These are phyloP conservation scores for Anser brachyrhynchus DNA, from an alignment of 2,113 vertebrate genomes.

Conservation along the genomic window DNA sequence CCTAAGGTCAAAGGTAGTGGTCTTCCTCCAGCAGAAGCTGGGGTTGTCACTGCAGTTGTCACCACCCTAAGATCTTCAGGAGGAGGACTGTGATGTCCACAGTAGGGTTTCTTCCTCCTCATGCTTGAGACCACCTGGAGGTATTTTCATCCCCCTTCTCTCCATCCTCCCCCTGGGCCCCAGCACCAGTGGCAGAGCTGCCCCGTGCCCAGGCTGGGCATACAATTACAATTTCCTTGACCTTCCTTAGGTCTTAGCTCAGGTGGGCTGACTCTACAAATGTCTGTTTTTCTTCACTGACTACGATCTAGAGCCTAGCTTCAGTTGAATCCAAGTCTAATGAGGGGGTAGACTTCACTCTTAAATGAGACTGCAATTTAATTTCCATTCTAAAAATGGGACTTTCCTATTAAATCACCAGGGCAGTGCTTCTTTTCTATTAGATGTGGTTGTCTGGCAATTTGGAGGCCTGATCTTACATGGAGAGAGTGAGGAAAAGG, in stretches of 20 bases:
- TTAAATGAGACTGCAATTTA: neutral
- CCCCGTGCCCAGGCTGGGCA: fast-evolving
- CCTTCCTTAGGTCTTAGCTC: neutral
- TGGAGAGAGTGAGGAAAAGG: neutral
- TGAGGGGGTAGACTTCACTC: neutral
- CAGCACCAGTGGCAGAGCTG: neutral
- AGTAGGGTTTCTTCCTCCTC: neutral
- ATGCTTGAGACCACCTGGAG: fast-evolving
- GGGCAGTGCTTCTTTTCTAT: neutral
- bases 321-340: neutral
- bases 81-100: neutral
- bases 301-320: neutral
- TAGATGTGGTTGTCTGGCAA: neutral
- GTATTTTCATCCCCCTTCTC: fast-evolving
- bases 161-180: neutral
- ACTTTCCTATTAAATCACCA: neutral
- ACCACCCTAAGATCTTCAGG: neutral
- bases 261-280: neutral
- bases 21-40: neutral
- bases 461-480: neutral
- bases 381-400: neutral
- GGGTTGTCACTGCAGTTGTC: neutral
- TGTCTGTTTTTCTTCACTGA: neutral
- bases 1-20: neutral
- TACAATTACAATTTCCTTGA: neutral